Percentiles rank a stretch among this genome's conserved stretches.
phyloP scores from a whole-genome alignment of 1,140 invertebrate genomes.

The Teleogryllus occipitalis region DNA sequence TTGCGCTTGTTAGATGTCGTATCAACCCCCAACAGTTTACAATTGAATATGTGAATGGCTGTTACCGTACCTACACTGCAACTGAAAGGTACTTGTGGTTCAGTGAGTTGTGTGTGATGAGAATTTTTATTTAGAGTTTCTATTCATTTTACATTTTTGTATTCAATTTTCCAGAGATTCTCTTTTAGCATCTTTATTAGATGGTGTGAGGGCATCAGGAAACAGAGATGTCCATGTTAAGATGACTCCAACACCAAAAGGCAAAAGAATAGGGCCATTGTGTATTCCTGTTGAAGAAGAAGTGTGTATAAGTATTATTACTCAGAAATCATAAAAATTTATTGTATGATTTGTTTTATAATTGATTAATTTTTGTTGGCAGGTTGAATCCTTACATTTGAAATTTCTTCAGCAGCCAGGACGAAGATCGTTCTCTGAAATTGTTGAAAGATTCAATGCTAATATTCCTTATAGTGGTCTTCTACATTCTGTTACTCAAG shows the following conservation, averaged over 20 bases:
- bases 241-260: constrained; percentile 71
- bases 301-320: constrained; percentile 31
- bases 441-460: constrained; percentile 88
- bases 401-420: constrained; percentile 69
- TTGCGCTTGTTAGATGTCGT: constrained; percentile 81
- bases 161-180: constrained; percentile 60
- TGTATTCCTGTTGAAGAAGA: constrained; percentile 88
- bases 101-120: background rate
- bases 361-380: constrained; percentile 14
- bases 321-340: background rate
- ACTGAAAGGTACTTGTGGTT: constrained; percentile 56
- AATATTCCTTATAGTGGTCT: constrained; percentile 97
- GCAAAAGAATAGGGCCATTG: constrained; percentile 81
- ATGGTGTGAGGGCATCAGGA: constrained; percentile 91
- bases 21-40: constrained; percentile 89
- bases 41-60: constrained; percentile 90
- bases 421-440: constrained; percentile 47
- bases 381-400: constrained; percentile 75
- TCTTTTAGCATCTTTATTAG: constrained; percentile 85
- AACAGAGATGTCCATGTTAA: constrained; percentile 96
- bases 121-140: background rate
- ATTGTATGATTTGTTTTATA: constrained; percentile 5
- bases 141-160: constrained; percentile 8
- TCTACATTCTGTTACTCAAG: constrained; percentile 89
- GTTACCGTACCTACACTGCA: constrained; percentile 77